These are phyloP conservation scores for Ellobius talpinus DNA, from an alignment of 2,113 vertebrate species.

Conservation along the genomic window DNA sequence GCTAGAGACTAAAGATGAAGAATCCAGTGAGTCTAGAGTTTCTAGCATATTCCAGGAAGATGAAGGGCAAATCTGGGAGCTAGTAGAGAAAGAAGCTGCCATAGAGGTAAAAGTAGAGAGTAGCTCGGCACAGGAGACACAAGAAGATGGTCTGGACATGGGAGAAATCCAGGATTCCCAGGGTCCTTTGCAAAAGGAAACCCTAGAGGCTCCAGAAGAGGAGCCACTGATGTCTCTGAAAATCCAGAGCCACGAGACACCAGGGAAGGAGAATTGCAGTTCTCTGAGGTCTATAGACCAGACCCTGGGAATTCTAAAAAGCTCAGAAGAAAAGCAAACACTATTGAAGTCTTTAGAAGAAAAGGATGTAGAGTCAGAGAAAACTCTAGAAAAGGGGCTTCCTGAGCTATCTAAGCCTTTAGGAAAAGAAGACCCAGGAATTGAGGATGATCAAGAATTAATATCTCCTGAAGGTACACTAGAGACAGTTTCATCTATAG, in stretches of 20 bases:
- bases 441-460: background rate
- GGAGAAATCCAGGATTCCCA: constrained; percentile 21
- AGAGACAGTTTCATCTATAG: background rate
- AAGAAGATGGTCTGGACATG: background rate
- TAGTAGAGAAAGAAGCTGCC: constrained; percentile 52
- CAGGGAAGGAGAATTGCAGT: constrained; percentile 31
- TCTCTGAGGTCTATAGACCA: background rate
- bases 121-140: constrained; percentile 31
- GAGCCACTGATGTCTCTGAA: background rate
- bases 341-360: background rate
- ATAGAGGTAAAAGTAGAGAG: constrained; percentile 15
- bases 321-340: constrained; percentile 15
- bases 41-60: constrained; percentile 46
- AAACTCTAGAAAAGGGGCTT: background rate
- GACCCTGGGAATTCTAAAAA: background rate
- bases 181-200: constrained; percentile 26
- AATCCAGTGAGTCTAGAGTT: background rate
- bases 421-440: constrained; percentile 20
- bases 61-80: constrained; percentile 47
- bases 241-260: constrained; percentile 3
- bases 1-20: constrained; percentile 59
- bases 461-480: background rate
- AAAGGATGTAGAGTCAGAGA: background rate
- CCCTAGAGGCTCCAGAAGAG: background rate
- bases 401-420: background rate